Conservation (phyloP, 1,140 invertebrate species). For the Pseudomyrmex sp. region DNA sequence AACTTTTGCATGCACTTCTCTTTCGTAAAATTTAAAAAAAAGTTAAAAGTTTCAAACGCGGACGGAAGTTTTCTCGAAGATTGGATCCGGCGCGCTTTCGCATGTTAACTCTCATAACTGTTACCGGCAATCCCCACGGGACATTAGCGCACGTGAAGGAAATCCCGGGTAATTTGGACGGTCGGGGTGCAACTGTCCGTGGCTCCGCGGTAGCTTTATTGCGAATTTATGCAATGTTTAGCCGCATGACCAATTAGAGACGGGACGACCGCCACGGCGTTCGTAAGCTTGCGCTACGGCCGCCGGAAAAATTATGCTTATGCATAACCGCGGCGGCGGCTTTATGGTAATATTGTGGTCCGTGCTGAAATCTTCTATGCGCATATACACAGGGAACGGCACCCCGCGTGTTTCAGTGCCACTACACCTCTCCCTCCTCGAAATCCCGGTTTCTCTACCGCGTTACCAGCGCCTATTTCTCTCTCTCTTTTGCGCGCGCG, state of each 20-base stretch:
- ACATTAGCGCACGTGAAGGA: conserved; percentile 70
- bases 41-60: too few species aligned
- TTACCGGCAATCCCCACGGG: conserved; percentile 60
- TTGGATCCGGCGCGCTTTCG: conserved; percentile 6
- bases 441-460: conserved; percentile 30
- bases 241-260: conserved; percentile 83
- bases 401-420: conserved; percentile 10
- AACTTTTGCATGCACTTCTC: not conserved
- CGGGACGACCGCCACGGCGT: conserved; percentile 68
- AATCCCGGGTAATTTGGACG: conserved; percentile 77
- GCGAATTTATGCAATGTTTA: conserved; percentile 83
- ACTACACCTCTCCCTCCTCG: not conserved
- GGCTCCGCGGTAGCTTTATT: conserved; percentile 79
- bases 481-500: not conserved
- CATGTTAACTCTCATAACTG: conserved; percentile 50
- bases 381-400: conserved; percentile 71
- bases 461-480: conserved; percentile 13
- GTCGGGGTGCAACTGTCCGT: conserved; percentile 62
- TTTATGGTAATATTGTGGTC: conserved; percentile 84
- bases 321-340: conserved; percentile 81
- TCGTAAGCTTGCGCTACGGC: conserved; percentile 75
- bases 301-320: conserved; percentile 83
- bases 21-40: not conserved
- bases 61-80: not conserved
- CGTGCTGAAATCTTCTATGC: conserved; percentile 82